These are phyloP conservation scores for Alectura lathami DNA, from an alignment of 2,113 vertebrate genomes.

Conservation along the genomic window DNA sequence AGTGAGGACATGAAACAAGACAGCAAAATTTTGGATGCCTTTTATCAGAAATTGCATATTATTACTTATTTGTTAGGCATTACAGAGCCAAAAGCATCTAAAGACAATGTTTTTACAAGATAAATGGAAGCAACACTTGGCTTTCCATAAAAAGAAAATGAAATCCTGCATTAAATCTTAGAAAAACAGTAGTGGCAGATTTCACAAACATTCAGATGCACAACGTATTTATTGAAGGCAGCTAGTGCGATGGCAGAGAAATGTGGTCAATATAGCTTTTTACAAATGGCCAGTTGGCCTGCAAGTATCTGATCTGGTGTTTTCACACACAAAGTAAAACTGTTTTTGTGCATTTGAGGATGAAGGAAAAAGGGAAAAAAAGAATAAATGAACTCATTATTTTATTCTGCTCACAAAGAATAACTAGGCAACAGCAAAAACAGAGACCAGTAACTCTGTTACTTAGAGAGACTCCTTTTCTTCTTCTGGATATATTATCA, in stretches of 20 bases:
- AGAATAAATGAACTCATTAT: not conserved
- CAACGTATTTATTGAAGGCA: not conserved
- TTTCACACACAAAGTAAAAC: not conserved
- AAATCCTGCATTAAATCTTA: not conserved
- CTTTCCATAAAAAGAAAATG: not conserved
- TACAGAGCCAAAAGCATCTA: not conserved
- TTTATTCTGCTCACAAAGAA: not conserved
- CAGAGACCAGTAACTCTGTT: not conserved
- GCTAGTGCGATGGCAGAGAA: accelerated
- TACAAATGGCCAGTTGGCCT: not conserved
- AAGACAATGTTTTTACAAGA: not conserved
- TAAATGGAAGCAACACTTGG: not conserved
- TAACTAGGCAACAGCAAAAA: not conserved
- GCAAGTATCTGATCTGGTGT: not conserved
- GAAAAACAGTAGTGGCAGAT: not conserved
- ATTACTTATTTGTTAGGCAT: not conserved
- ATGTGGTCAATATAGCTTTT: not conserved
- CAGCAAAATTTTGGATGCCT: not conserved
- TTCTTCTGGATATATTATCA: not conserved
- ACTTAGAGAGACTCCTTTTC: not conserved
- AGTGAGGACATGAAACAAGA: conserved; percentile 20
- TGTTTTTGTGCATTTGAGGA: accelerated
- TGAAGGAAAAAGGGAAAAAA: not conserved
- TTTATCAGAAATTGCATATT: not conserved
- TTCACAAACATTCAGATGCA: not conserved